These are phyloP conservation scores for Nebria brevicollis DNA, from an alignment of 2,888 invertebrate species.

Conservation along the genomic window DNA sequence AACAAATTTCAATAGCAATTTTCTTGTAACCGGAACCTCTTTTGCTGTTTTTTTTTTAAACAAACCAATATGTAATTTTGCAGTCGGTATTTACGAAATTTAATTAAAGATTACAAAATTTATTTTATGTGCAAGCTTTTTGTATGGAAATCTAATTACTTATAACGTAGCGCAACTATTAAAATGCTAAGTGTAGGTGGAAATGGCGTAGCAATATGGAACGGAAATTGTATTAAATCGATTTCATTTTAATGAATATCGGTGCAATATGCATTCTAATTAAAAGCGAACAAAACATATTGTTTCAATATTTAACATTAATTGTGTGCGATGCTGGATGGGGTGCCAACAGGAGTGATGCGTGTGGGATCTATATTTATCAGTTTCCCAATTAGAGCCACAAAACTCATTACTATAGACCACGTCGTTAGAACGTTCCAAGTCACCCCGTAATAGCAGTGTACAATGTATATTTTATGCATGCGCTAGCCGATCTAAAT, in stretches of 20 bases:
- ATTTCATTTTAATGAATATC: not conserved
- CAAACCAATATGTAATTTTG: not conserved
- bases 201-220: not conserved
- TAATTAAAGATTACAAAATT: not conserved
- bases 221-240: not conserved
- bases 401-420: too few relatives aligned
- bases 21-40: too few relatives aligned
- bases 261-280: not conserved
- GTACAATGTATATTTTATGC: too few relatives aligned
- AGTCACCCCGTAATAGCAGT: too few relatives aligned
- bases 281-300: not conserved
- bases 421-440: too few relatives aligned
- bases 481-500: too few relatives aligned
- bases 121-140: not conserved
- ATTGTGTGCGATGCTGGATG: too few relatives aligned
- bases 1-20: too few relatives aligned
- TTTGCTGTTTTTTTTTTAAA: not conserved
- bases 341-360: too few relatives aligned
- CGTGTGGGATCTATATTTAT: too few relatives aligned
- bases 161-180: not conserved
- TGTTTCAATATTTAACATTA: too few relatives aligned
- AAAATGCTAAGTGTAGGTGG: not conserved
- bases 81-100: not conserved
- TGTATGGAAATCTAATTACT: not conserved
- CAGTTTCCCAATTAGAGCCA: too few relatives aligned